Percentiles rank a stretch among this genome's conserved stretches.
phyloP scores from a whole-genome alignment of 2,113 vertebrate species.

The Muscicapa adusta region DNA sequence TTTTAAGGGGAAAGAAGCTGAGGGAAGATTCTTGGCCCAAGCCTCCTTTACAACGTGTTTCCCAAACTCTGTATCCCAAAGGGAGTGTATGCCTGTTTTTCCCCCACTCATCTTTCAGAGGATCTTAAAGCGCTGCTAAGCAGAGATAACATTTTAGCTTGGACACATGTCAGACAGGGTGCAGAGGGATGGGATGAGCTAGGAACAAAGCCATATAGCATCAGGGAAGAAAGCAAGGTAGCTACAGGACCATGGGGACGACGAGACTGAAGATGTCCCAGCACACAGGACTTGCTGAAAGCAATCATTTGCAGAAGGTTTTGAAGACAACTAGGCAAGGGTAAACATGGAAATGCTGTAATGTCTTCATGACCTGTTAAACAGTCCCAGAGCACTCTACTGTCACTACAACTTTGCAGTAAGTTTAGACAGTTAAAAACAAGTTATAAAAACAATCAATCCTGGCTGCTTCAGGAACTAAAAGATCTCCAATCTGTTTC shows the following conservation, averaged over 20 bases:
- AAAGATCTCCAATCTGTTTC: background rate
- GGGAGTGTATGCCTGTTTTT: background rate
- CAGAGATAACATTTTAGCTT: background rate
- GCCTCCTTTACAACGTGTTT: rapidly evolving
- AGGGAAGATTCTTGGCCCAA: background rate
- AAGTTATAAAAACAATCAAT: background rate
- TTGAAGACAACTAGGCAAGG: background rate
- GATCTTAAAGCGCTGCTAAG: background rate
- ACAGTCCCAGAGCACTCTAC: background rate
- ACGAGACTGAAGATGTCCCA: background rate
- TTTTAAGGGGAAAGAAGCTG: background rate
- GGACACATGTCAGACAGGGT: rapidly evolving
- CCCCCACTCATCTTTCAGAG: background rate
- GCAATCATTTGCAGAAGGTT: background rate
- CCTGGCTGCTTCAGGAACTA: background rate
- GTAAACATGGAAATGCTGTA: background rate
- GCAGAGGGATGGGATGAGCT: background rate
- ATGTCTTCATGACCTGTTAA: background rate
- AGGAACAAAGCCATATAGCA: background rate
- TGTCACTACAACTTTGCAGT: background rate
- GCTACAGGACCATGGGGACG: background rate
- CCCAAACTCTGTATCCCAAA: background rate
- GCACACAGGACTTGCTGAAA: background rate
- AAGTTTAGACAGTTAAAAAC: background rate
- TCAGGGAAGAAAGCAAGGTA: background rate